Base-by-base conservation (phyloP, 1,140 invertebrate genomes). In the Pararge aegeria region DNA sequence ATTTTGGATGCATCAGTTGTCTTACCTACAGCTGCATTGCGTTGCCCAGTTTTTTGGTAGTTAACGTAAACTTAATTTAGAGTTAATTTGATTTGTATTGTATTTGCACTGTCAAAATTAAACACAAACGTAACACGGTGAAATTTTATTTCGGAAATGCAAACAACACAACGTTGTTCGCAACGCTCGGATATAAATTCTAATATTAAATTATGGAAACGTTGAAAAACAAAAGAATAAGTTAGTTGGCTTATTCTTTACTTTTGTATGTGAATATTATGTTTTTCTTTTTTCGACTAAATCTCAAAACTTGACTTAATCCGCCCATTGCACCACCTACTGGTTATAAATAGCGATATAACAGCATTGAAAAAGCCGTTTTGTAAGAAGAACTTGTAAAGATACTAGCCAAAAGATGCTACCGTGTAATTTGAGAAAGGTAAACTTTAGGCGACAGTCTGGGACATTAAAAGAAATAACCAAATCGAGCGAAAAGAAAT, bases 401-500 rank as follows among this genome's bases (percentile, higher is more conserved):
- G 10, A 55, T 55, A 20, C 42, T 55, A 30, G 19, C 27, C 27
- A 67, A 72, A 74, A 77, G 73, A 83, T 59, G 74, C 84, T 85
- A 83, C 84, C 78, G 75, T 86, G 86, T 82, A 87, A 89, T 74
- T 69, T 56, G 86, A 89, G 77, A 81, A 75, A 76, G 75, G 78
- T 71, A 78, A 83, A 78, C 76, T 73, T 82, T 80, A 80, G 70
- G 82, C 78, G 83, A 87, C 83, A 85, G 73, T 78, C 70, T 68
- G 77, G 66, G 75, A 78, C 73, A 77, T 46, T 68, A 77, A 76
- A 76, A 84, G 84, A 86, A 84, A 82, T 73, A 76, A 55, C 76
- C 80, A 78, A 83, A 84, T 83, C 78, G 75, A 85, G 73, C 75
- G 82, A 72, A 70, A 84, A 76, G 86, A 86, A 87, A 89, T 75